Evolutionary conservation across 2,113 vertebrate species (phyloP), one percentile per base, ranked within the genome.

Genomic region (Gymnarchus niloticus): DNA sequence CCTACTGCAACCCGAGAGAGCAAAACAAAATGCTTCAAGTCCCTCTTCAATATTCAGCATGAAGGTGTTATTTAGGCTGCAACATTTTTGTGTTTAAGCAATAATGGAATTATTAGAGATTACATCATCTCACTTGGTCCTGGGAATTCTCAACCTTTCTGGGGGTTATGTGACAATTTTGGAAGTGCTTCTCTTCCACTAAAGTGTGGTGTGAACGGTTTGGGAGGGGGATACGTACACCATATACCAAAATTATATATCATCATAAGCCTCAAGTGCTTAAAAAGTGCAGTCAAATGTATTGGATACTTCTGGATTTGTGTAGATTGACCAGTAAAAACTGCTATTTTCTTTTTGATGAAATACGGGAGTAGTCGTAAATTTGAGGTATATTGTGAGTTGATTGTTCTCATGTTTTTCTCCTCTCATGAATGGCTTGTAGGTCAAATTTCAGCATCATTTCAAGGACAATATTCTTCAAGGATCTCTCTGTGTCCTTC

Each of bases 11-110:
- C 44, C 23, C 76, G 9, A 7, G 10, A 78, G 65, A 41, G 41
- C 65, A 73, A 73, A 73, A 73, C 65, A 41, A 41, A 21, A 73
- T 73, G 65, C 65, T n/a, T n/a, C n/a, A n/a, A n/a, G n/a, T n/a
- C n/a, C n/a, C n/a, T n/a, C n/a, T n/a, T 73, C 65, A 41, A 41
- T 73, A 28, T 73, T 73, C 61, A 5, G 61, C 10, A 17, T 69
- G 61, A 69, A 69, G 28, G 61, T 14, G 37, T 69, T 33, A 69
- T 33, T 69, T 69, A 6, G 28, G 28, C 17, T 37, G 28, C 17
- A 33, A 33, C 65, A 37, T 41, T 73, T 73, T 17, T 33, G 41
- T 73, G 65, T 3, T 73, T 41, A 33, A 25, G 0, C 4, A 17
- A 41, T 73, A 73, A 73, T 41, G 33, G n/a, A 41, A 73, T 73